Evolutionary conservation across 2,113 vertebrate genomes (phyloP).

Genomic region (Brachyistius frenatus): DNA sequence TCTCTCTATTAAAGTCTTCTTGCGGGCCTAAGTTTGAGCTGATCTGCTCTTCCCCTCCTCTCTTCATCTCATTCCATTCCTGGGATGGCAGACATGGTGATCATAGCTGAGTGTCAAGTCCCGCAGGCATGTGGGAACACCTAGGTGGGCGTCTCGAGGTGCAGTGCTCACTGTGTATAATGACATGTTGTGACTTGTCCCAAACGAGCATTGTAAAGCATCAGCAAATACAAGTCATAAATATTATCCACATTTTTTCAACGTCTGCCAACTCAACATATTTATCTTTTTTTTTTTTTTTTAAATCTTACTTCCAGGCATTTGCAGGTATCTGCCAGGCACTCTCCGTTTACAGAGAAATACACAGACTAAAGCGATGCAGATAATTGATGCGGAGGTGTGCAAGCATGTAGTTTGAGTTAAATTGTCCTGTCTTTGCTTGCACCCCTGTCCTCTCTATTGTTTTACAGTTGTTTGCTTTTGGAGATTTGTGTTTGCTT

Average conservation of each 20-base stretch:
- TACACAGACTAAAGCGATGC: background rate
- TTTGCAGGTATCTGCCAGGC: slow-evolving; percentile 1
- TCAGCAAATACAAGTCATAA: background rate
- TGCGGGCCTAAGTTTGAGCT: slow-evolving; percentile 34
- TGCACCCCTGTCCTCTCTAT: slow-evolving; percentile 36
- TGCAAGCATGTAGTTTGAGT: slow-evolving; percentile 41
- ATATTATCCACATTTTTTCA: background rate
- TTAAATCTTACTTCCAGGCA: background rate
- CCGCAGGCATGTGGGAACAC: slow-evolving; percentile 56
- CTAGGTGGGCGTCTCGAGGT: slow-evolving; percentile 51
- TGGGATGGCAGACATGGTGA: slow-evolving; percentile 72
- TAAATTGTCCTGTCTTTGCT: slow-evolving; percentile 25
- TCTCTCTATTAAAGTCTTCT: slow-evolving; percentile 69
- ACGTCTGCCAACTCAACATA: background rate
- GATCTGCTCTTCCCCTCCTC: slow-evolving; percentile 27
- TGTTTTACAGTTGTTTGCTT: slow-evolving; percentile 38
- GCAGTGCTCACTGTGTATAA: background rate
- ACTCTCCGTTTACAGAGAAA: slow-evolving; percentile 15
- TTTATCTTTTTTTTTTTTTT: background rate
- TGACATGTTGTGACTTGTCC: slow-evolving; percentile 44
- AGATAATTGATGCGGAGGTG: slow-evolving; percentile 34
- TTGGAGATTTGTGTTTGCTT: slow-evolving; percentile 40
- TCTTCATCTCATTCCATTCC: slow-evolving; percentile 65
- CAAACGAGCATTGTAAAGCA: slow-evolving; percentile 19
- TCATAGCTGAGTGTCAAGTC: slow-evolving; percentile 64